Conservation (phyloP, 2,888 invertebrate genomes). For the Brenthis daphne region DNA sequence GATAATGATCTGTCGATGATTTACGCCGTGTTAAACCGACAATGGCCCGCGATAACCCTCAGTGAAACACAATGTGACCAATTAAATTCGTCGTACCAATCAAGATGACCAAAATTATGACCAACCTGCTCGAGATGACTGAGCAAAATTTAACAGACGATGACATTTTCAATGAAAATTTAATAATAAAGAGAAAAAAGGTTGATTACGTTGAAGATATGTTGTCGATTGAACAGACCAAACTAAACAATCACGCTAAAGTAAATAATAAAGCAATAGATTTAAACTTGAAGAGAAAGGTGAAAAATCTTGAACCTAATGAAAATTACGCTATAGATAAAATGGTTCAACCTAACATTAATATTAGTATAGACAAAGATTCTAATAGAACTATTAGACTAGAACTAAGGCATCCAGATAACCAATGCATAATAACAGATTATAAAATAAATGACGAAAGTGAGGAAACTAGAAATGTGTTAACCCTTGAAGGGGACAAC, state of each 20-base stretch:
- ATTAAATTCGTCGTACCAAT: slow-evolving; percentile 56
- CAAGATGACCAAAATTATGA: slow-evolving; percentile 71
- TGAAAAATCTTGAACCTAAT: slow-evolving; percentile 46
- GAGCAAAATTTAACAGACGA: slow-evolving; percentile 60
- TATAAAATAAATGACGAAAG: slow-evolving; percentile 35
- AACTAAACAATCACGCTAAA: slow-evolving; percentile 47
- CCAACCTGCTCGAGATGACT: slow-evolving; percentile 62
- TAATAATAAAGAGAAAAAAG: slow-evolving; percentile 60
- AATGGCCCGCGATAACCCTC: slow-evolving; percentile 70
- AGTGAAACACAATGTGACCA: slow-evolving; percentile 71
- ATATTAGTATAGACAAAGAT: slow-evolving; percentile 64
- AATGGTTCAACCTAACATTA: slow-evolving; percentile 55
- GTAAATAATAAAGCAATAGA: slow-evolving; percentile 44
- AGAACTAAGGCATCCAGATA: slow-evolving; percentile 36
- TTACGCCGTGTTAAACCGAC: slow-evolving; percentile 77
- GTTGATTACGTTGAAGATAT: slow-evolving; percentile 39
- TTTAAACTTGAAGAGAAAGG: slow-evolving; percentile 56
- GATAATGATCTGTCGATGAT: slow-evolving; percentile 80
- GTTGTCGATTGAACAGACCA: slow-evolving; percentile 34
- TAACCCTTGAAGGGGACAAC: slow-evolving; percentile 45
- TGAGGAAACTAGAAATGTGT: slow-evolving; percentile 41
- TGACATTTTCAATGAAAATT: slow-evolving; percentile 65
- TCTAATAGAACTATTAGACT: slow-evolving; percentile 62
- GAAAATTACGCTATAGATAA: slow-evolving; percentile 50
- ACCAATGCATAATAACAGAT: slow-evolving; percentile 32